Evolutionary conservation across 2,888 invertebrate genomes (phyloP).

Genomic region (Yponomeuta malinellus): DNA sequence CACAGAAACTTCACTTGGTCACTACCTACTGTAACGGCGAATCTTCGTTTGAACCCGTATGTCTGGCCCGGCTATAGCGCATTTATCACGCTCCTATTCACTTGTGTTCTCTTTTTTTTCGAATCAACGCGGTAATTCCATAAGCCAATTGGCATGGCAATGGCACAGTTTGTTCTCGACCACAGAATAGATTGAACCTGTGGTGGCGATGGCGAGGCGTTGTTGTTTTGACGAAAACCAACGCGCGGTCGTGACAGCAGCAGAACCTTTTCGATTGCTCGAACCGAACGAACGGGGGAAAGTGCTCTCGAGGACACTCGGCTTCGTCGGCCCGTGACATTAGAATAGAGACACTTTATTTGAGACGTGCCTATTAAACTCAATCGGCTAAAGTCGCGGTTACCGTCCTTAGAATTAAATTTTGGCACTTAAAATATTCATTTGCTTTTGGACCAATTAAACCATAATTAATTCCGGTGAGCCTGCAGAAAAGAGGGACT

Average conservation of each 20-base stretch:
- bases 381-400: background rate
- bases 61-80: background rate
- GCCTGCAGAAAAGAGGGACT: too few relatives aligned
- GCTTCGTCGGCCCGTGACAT: constrained; percentile 36
- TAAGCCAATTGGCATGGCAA: background rate
- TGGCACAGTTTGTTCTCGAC: constrained; percentile 2
- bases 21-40: background rate
- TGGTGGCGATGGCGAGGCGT: constrained; percentile 15
- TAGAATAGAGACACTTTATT: constrained; percentile 3
- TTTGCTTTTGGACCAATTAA: background rate
- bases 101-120: background rate
- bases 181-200: constrained; percentile 9
- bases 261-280: constrained; percentile 36
- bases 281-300: constrained; percentile 51
- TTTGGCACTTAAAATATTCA: background rate
- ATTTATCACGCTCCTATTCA: background rate
- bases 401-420: background rate
- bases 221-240: constrained; percentile 22
- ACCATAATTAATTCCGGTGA: background rate
- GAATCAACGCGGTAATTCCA: background rate
- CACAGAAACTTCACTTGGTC: too few relatives aligned
- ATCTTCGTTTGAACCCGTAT: background rate
- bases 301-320: constrained; percentile 44
- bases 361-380: background rate
- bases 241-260: constrained; percentile 31